Evolutionary conservation across 2,113 vertebrate species (phyloP).

Genomic region (Elaphurus davidianus): DNA sequence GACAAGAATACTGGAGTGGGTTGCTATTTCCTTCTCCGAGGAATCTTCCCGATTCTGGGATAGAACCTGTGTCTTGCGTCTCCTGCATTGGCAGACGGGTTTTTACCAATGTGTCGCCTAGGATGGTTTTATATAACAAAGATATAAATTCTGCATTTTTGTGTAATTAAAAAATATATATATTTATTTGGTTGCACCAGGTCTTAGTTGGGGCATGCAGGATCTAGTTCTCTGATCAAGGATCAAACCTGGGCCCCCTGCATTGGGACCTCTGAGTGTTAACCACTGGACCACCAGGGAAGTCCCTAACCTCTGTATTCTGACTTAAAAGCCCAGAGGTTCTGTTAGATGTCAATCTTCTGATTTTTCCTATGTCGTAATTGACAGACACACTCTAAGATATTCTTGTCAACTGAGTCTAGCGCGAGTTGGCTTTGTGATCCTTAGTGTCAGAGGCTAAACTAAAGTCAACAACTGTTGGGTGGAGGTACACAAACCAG

Average conservation of each 20-base stretch:
- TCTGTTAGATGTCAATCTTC: not conserved
- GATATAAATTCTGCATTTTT: not conserved
- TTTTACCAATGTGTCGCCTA: not conserved
- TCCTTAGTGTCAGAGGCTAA: not conserved
- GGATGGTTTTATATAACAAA: not conserved
- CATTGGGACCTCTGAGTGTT: not conserved
- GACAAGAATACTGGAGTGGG: not conserved
- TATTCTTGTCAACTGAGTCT: not conserved
- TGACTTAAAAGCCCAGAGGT: not conserved
- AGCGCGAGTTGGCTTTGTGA: not conserved
- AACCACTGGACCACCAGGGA: not conserved
- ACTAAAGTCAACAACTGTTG: accelerated
- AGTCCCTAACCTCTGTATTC: not conserved
- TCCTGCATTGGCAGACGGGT: not conserved
- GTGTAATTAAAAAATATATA: not conserved
- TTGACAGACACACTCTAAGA: not conserved
- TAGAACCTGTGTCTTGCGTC: accelerated
- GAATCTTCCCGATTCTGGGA: not conserved
- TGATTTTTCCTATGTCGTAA: accelerated
- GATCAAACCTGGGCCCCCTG: not conserved
- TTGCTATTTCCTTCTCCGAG: not conserved
- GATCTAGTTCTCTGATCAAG: not conserved
- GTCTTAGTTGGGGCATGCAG: not conserved
- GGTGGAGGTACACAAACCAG: not conserved
- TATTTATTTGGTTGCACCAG: not conserved